Evolutionary conservation across 2,797 vertebrate species (phyloP).

Genomic region (Morelia viridis): DNA sequence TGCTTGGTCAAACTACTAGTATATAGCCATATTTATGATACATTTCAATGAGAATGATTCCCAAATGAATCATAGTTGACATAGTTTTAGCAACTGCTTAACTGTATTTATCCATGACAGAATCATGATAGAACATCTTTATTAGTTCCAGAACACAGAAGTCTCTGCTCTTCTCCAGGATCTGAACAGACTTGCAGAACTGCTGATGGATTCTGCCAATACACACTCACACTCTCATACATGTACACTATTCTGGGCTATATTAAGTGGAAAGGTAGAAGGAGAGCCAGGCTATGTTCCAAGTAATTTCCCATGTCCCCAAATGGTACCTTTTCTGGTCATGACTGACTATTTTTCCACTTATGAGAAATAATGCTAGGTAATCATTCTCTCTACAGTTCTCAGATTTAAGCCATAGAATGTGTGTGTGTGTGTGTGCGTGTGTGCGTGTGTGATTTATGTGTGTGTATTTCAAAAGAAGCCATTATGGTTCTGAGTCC

Average conservation of each 20-base stretch:
- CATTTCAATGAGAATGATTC: conserved; percentile 42
- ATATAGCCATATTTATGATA: conserved; percentile 28
- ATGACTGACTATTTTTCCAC: neutral
- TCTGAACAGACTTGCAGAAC: rapidly evolving
- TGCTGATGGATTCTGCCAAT: neutral
- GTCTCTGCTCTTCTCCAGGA: neutral
- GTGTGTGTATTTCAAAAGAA: too few species aligned
- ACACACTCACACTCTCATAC: too few species aligned
- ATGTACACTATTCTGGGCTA: neutral
- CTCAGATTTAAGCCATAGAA: too few species aligned
- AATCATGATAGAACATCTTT: conserved; percentile 22
- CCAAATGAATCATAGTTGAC: conserved; percentile 32
- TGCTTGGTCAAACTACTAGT: conserved; percentile 31
- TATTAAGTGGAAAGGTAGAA: neutral
- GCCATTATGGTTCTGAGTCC: neutral
- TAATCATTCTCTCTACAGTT: too few species aligned
- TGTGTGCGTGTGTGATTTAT: too few species aligned
- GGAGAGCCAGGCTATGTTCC: neutral
- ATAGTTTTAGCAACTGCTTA: conserved; percentile 33
- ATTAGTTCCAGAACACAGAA: conserved; percentile 29
- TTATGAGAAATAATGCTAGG: neutral
- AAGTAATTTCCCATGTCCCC: too few species aligned
- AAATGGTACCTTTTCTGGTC: neutral
- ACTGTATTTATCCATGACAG: conserved; percentile 21
- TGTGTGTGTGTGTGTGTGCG: too few species aligned